These are phyloP conservation scores for Rhombomys opimus DNA, from an alignment of 2,113 vertebrate species.

Conservation along the genomic window DNA sequence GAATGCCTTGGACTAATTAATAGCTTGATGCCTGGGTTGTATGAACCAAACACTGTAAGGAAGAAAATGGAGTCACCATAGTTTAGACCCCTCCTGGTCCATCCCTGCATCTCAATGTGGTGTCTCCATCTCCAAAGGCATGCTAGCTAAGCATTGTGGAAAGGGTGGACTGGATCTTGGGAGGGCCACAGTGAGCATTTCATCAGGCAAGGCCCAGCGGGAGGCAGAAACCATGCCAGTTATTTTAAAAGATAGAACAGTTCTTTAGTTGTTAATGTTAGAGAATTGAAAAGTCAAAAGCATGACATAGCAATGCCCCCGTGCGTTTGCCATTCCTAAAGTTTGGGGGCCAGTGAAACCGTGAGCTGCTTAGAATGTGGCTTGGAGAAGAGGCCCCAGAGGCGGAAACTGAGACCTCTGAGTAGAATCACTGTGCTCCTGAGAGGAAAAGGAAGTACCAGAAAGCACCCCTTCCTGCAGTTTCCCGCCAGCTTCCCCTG, in stretches of 20 bases:
- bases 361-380: background rate
- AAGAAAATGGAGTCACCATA: background rate
- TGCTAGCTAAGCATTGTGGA: background rate
- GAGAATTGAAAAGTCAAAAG: background rate
- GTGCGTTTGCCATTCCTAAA: too few relatives aligned
- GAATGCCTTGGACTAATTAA: background rate
- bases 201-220: background rate
- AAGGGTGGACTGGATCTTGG: background rate
- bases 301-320: background rate
- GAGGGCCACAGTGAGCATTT: background rate
- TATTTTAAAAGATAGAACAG: conserved; percentile 24
- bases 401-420: background rate
- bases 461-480: background rate
- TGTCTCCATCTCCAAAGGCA: background rate
- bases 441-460: background rate
- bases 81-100: background rate
- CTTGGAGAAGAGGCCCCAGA: background rate
- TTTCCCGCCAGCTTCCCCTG: background rate
- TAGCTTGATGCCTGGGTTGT: background rate
- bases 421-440: background rate
- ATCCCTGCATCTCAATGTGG: background rate
- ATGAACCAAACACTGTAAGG: background rate
- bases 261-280: background rate
- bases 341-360: conserved; percentile 11
- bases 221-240: background rate